Conservation (phyloP, 2,888 invertebrate genomes). For the Danaus chrysippus region DNA sequence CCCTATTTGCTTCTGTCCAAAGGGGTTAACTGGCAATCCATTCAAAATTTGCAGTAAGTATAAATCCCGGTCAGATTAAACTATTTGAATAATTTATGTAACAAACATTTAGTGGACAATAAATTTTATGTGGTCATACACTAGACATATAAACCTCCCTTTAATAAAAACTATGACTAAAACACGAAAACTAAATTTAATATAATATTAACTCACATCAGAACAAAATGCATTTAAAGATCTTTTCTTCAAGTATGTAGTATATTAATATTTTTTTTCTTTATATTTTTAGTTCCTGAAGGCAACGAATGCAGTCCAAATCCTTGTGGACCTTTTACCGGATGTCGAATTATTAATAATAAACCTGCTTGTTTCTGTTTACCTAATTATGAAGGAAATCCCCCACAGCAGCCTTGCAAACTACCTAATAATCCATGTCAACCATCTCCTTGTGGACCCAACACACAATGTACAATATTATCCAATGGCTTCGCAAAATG, state of each 20-base stretch:
- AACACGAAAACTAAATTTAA: no score
- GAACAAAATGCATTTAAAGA: no score
- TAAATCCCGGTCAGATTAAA: constrained; percentile 6
- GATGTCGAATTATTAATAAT: constrained; percentile 86
- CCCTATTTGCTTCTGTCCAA: constrained; percentile 93
- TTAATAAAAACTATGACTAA: no score
- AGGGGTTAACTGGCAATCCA: constrained; percentile 93
- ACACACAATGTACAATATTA: constrained; percentile 89
- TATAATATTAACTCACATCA: no score
- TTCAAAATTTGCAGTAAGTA: constrained; percentile 93
- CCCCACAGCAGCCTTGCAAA: constrained; percentile 84
- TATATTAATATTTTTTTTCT: constrained; percentile 9
- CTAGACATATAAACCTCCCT: no score
- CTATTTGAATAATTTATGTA: not conserved
- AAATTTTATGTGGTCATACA: not conserved
- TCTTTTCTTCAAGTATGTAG: not conserved
- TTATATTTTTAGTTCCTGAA: constrained; percentile 84
- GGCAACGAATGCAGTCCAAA: constrained; percentile 90
- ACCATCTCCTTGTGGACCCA: constrained; percentile 92
- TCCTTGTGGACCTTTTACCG: constrained; percentile 90
- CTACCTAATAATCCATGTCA: constrained; percentile 89
- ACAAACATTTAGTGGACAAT: not conserved
- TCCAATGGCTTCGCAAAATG: constrained; percentile 92
- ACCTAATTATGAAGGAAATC: constrained; percentile 92
- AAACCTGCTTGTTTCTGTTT: constrained; percentile 92